Evolutionary conservation across 37 sponge, comb jelly and placozoan genomes (phyloP).

Genomic region (Hexactinellida sp.): DNA sequence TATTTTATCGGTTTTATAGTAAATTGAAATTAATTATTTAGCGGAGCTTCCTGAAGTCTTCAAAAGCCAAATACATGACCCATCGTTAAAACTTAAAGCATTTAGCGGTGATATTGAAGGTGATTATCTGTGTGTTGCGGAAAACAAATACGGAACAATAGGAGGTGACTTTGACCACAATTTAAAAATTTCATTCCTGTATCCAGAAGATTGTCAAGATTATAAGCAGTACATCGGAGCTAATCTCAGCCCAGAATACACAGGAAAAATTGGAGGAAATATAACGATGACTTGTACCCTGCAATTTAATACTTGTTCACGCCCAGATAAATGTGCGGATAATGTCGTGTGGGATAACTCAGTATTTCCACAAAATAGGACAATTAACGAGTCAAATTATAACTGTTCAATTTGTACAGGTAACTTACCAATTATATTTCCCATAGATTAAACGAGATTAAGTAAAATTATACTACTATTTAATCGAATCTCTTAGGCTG

Average conservation of each 20-base stretch:
- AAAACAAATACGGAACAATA: neutral
- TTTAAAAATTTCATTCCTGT: neutral
- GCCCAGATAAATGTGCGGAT: neutral
- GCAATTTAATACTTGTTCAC: neutral
- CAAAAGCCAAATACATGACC: neutral
- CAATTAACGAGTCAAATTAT: neutral
- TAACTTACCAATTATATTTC: neutral
- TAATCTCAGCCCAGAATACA: neutral
- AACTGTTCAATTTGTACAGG: neutral
- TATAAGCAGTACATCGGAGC: neutral
- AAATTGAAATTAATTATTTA: neutral
- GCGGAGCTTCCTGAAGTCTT: neutral
- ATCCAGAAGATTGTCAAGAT: neutral
- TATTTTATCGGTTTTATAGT: too few species aligned
- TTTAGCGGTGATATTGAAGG: neutral
- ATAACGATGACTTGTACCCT: neutral
- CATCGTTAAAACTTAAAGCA: neutral
- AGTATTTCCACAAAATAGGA: neutral
- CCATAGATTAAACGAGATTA: neutral
- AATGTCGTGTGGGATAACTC: neutral
- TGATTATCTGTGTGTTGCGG: neutral
- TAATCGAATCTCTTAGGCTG: neutral
- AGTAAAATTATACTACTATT: neutral
- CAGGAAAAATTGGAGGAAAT: neutral
- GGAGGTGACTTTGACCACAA: neutral